These are phyloP conservation scores for Nycteola revayana DNA, from an alignment of 2,888 invertebrate species.

Conservation along the genomic window DNA sequence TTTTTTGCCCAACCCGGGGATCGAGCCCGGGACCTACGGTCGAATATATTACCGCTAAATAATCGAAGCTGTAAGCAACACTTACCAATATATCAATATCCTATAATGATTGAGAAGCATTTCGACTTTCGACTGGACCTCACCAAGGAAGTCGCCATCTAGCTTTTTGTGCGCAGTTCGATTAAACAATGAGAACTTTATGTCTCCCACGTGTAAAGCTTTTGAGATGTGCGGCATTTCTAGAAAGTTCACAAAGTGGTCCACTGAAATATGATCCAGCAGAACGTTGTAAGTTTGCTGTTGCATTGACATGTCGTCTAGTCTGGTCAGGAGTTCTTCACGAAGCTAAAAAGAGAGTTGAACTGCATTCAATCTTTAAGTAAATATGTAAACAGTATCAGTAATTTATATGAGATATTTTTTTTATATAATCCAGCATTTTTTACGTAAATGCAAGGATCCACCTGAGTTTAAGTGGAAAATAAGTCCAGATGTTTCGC, in stretches of 20 bases:
- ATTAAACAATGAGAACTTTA: conserved; percentile 57
- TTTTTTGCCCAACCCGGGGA: too few relatives aligned
- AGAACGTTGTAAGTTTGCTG: conserved; percentile 51
- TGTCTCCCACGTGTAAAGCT: conserved; percentile 88
- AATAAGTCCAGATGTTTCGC: too few relatives aligned
- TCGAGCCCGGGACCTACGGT: too few relatives aligned
- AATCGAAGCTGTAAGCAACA: too few relatives aligned
- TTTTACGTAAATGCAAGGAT: too few relatives aligned
- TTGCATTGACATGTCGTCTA: conserved; percentile 49
- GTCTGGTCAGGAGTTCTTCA: conserved; percentile 41
- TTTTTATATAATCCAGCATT: too few relatives aligned
- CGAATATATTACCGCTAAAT: too few relatives aligned
- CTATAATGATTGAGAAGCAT: conserved; percentile 83
- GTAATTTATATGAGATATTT: too few relatives aligned
- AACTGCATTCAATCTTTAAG: too few relatives aligned
- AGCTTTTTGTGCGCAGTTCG: conserved; percentile 51
- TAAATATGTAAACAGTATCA: too few relatives aligned
- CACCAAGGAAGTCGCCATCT: conserved; percentile 84
- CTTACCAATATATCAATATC: conserved; percentile 85
- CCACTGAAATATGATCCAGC: conserved; percentile 54
- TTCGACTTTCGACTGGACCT: conserved; percentile 82
- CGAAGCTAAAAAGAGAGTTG: conserved; percentile 52
- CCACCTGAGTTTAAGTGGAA: too few relatives aligned
- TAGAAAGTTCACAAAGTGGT: conserved; percentile 80
- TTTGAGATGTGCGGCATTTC: conserved; percentile 76